A percentile compares a stretch with the other conserved stretches of the same genome.
These are phyloP conservation scores for Pandemis corylana DNA, from an alignment of 2,888 invertebrate species.

Conservation along the genomic window DNA sequence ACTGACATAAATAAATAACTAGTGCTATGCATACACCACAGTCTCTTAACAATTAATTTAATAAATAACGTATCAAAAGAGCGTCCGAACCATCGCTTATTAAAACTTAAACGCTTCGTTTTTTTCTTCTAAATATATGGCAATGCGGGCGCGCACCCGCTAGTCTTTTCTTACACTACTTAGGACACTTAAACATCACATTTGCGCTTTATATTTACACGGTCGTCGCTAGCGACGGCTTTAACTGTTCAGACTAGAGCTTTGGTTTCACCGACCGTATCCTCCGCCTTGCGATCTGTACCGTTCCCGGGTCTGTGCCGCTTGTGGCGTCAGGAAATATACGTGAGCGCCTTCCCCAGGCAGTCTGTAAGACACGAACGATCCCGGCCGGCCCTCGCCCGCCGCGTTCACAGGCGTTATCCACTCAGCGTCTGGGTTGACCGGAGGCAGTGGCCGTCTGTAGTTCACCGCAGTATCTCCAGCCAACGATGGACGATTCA, in stretches of 20 bases:
- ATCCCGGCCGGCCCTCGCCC: constrained; percentile 81
- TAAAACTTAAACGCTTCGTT: constrained; percentile 55
- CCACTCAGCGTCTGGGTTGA: constrained; percentile 86
- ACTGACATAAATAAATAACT: constrained; percentile 84
- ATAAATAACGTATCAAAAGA: constrained; percentile 76
- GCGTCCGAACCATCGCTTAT: constrained; percentile 67
- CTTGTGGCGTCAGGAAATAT: constrained; percentile 91
- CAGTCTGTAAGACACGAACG: constrained; percentile 89
- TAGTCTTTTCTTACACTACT: constrained; percentile 81
- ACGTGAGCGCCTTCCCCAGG: constrained; percentile 92
- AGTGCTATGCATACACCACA: constrained; percentile 77
- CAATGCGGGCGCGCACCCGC: constrained; percentile 74
- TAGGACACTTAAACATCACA: constrained; percentile 84
- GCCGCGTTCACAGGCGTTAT: constrained; percentile 79
- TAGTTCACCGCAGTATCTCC: constrained; percentile 85
- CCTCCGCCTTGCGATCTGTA: constrained; percentile 65
- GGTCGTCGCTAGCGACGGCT: constrained; percentile 63
- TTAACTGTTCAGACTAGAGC: constrained; percentile 79
- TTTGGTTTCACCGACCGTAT: constrained; percentile 81
- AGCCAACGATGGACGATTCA: constrained; percentile 71
- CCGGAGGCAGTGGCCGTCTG: constrained; percentile 81
- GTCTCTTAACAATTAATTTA: constrained; percentile 78
- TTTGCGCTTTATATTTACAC: constrained; percentile 84
- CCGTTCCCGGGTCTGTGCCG: constrained; percentile 70
- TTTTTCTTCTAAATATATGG: constrained; percentile 79